These are phyloP conservation scores for Pandemis cinnamomeana DNA, from an alignment of 2,888 invertebrate species.

Conservation along the genomic window DNA sequence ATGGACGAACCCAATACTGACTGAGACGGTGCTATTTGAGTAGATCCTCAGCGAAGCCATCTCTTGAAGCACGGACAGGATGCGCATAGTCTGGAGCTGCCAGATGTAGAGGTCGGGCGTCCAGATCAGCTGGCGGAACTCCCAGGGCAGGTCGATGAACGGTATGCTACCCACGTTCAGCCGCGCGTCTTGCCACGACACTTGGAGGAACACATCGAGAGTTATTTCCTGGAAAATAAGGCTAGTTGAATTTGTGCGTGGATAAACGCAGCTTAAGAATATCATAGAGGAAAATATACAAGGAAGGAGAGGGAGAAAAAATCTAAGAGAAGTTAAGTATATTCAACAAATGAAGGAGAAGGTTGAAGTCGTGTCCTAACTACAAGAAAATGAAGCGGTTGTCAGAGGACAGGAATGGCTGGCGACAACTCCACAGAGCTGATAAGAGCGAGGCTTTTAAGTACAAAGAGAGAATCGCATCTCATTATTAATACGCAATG, in stretches of 20 bases:
- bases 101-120: constrained; percentile 87
- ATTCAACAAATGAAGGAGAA: no score
- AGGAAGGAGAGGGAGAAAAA: no score
- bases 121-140: constrained; percentile 85
- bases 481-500: no score
- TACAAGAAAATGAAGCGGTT: no score
- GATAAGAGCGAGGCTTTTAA: no score
- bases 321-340: no score
- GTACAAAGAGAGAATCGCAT: no score
- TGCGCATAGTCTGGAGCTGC: constrained; percentile 86
- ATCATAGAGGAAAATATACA: no score
- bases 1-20: constrained; percentile 86
- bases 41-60: constrained; percentile 86
- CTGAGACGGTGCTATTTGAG: constrained; percentile 86
- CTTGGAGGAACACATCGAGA: constrained; percentile 86
- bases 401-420: no score
- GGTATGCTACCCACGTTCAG: constrained; percentile 74
- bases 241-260: background rate
- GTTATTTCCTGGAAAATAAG: constrained; percentile 84
- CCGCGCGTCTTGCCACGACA: constrained; percentile 85
- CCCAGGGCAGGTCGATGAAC: constrained; percentile 86
- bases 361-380: no score
- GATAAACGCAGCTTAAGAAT: no score
- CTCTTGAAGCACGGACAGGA: constrained; percentile 85
- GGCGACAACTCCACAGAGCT: no score